Conservation (phyloP, 1,140 invertebrate genomes). For the Sitobion miscanthi region DNA sequence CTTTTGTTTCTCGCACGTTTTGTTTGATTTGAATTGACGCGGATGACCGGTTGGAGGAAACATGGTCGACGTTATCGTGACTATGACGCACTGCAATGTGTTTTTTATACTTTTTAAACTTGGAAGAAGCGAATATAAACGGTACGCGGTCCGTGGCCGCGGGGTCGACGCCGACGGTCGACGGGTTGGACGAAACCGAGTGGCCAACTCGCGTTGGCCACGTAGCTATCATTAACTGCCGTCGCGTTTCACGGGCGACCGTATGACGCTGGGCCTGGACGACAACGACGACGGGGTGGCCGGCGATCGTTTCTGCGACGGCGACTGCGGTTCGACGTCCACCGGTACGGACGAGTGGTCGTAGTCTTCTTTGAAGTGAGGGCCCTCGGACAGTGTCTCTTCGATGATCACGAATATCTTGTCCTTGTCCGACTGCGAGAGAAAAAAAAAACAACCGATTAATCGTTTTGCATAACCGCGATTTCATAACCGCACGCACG, state of each 20-base stretch:
- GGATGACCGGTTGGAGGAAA: background rate
- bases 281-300: constrained; percentile 47
- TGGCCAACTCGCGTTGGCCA: constrained; percentile 55
- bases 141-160: constrained; percentile 62
- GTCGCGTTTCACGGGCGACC: constrained; percentile 42
- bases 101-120: constrained; percentile 9
- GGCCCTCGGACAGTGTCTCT: constrained; percentile 68
- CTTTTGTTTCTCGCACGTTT: constrained; percentile 14
- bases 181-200: constrained; percentile 59
- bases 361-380: background rate
- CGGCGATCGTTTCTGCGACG: constrained; percentile 3
- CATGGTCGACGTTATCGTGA: background rate
- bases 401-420: constrained; percentile 77
- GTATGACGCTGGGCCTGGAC: constrained; percentile 53
- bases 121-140: constrained; percentile 55
- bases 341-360: background rate
- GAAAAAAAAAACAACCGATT: constrained; percentile 60
- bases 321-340: background rate
- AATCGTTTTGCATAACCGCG: constrained; percentile 34
- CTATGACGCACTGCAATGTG: background rate
- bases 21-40: constrained; percentile 30
- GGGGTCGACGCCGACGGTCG: constrained; percentile 63
- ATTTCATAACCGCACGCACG: constrained; percentile 60
- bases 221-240: constrained; percentile 57
- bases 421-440: constrained; percentile 70